Percentiles rank a stretch among this genome's conserved stretches.
phyloP scores from a whole-genome alignment of 2,888 invertebrate species.

The Agonum fuliginosum region DNA sequence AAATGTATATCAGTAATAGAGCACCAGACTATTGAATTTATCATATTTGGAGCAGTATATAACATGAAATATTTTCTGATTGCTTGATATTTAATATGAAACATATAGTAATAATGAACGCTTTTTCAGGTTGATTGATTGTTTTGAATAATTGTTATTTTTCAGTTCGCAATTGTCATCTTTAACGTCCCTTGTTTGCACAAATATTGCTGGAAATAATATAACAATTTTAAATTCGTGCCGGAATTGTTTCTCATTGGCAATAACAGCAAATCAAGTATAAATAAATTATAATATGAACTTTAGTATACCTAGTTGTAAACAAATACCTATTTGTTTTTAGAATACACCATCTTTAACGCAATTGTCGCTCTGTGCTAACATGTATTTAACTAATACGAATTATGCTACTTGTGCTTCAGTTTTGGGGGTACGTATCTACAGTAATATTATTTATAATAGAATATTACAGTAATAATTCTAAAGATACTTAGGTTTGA shows the following conservation, averaged over 20 bases:
- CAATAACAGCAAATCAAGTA: not conserved
- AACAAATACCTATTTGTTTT: too few relatives aligned
- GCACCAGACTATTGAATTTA: too few relatives aligned
- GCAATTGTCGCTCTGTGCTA: not conserved
- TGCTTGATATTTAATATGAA: not conserved
- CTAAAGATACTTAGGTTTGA: too few relatives aligned
- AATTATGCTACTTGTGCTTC: constrained; percentile 1
- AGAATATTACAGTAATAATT: too few relatives aligned
- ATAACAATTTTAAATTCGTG: not conserved
- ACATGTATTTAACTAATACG: not conserved
- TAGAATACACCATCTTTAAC: constrained; percentile 4
- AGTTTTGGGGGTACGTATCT: not conserved
- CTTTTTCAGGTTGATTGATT: too few relatives aligned
- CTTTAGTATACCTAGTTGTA: not conserved
- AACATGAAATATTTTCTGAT: too few relatives aligned
- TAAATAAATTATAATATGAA: not conserved
- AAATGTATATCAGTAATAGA: too few relatives aligned
- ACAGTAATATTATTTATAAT: too few relatives aligned
- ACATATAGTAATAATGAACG: too few relatives aligned
- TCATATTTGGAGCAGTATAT: too few relatives aligned
- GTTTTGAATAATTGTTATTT: not conserved
- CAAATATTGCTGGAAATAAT: not conserved
- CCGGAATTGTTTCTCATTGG: not conserved
- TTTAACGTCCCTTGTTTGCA: not conserved
- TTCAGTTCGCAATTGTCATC: not conserved